Base-by-base conservation (phyloP, 2,888 invertebrate species). In the Nomada fucata region DNA sequence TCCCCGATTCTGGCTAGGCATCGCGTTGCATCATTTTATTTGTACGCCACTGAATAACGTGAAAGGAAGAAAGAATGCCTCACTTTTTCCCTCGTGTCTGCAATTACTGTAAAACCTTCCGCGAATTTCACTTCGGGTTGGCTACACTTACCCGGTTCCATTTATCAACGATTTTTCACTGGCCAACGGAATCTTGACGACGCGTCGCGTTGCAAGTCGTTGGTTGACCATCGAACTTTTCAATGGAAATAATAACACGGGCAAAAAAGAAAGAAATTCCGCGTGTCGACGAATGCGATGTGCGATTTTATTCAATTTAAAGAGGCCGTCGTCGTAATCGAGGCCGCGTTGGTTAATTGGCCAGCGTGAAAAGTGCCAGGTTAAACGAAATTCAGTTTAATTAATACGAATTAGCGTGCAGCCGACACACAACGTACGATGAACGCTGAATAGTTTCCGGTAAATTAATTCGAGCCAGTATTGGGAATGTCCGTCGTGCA, bases 311-410 rank as follows among this genome's bases (percentile, higher is more conserved):
- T 53, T 69, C 74, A 42, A 69, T 75, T 68, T 53, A 60, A 55
- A n/a, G 2, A 18, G 3, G 2, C 29, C 11, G 13, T 29, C 55
- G 69, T 57, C 53, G 52, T 59, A 69, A 79, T 76, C 70, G 52
- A 60, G 64, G 23, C 59, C 36, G 47, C 26, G 36, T 2, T 42
- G 52, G 20, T 71, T 65, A 71, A 76, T 77, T 65, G 57, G 70
- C 52, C n/a, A 52, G 29, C 2, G 20, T n/a, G 55, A 63, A 80
- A 77, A 80, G 76, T 80, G 52, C 67, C 26, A 9, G 50, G 42
- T 15, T 55, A 64, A 77, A 77, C 77, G 77, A 80, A 42, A 64
- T 72, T 77, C 72, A 44, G 50, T 77, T 80, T 72, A 80, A 80
- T 80, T 67, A 75, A 82, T 82, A 23, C 61, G 69, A 74, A 75